These are phyloP conservation scores for Daubentonia madagascariensis DNA, from an alignment of 2,113 vertebrate species.

Conservation along the genomic window DNA sequence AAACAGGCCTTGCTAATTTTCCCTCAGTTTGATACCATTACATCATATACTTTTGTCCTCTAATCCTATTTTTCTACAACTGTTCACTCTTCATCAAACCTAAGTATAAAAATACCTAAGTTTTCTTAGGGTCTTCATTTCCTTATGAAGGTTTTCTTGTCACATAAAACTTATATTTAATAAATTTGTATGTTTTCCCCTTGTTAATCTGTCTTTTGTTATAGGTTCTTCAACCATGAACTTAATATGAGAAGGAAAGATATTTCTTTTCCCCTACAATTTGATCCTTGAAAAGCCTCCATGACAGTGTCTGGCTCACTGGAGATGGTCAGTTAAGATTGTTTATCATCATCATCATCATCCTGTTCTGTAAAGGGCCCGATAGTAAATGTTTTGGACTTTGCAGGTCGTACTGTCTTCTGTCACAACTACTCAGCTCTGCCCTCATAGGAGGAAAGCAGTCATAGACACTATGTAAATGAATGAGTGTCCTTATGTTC, in stretches of 20 bases:
- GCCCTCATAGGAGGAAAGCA: not conserved
- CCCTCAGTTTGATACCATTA: no score
- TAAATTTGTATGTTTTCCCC: not conserved
- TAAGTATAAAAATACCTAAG: not conserved
- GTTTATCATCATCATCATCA: no score
- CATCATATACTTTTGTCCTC: no score
- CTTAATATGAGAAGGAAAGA: not conserved
- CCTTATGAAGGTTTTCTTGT: no score
- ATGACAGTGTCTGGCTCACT: fast-evolving
- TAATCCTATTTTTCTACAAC: not conserved
- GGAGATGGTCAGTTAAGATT: not conserved
- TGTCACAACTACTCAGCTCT: not conserved
- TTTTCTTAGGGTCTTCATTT: not conserved
- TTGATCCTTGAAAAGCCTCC: not conserved
- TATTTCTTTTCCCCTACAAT: not conserved
- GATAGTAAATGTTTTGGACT: not conserved
- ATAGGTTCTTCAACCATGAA: not conserved
- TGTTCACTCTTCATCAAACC: not conserved
- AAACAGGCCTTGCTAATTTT: not conserved
- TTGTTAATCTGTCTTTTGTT: not conserved
- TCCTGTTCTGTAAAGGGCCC: not conserved
- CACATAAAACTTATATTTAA: not conserved
- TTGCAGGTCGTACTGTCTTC: not conserved
- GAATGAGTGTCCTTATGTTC: not conserved
- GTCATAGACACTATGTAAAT: not conserved